These are phyloP conservation scores for Rhinatrema bivittatum DNA, from an alignment of 2,797 vertebrate species.

Conservation along the genomic window DNA sequence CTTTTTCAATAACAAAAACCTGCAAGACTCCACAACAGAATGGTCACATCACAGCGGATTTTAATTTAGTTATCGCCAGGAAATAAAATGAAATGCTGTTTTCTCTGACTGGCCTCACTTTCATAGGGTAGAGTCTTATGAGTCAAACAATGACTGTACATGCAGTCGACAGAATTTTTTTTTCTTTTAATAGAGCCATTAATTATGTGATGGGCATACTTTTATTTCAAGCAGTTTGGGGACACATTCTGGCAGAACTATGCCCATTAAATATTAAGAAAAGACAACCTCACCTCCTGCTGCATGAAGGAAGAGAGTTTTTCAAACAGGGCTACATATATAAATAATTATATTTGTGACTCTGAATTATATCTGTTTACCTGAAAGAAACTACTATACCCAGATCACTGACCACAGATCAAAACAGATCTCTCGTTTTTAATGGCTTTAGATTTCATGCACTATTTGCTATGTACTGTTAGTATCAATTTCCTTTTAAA, in stretches of 20 bases:
- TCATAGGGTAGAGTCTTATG: too few species aligned
- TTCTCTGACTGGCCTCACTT: conserved; percentile 6
- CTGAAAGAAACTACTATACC: conserved; percentile 18
- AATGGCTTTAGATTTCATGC: conserved; percentile 16
- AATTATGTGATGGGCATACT: conserved; percentile 18
- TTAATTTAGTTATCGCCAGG: conserved; percentile 18
- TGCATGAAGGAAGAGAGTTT: conserved; percentile 14
- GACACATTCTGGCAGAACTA: background rate
- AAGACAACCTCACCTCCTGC: conserved; percentile 21
- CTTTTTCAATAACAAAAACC: conserved; percentile 14
- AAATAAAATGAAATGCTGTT: conserved; percentile 3
- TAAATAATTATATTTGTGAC: conserved; percentile 30
- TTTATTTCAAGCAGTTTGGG: conserved; percentile 14
- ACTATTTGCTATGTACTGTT: conserved; percentile 13
- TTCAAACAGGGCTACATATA: conserved; percentile 15
- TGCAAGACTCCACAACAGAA: conserved; percentile 1
- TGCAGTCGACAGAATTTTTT: too few species aligned
- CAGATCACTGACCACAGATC: too few species aligned
- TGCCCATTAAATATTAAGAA: conserved; percentile 32
- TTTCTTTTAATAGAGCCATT: conserved; percentile 25
- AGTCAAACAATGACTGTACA: too few species aligned
- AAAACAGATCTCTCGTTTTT: conserved; percentile 20
- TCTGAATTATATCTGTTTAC: conserved; percentile 17
- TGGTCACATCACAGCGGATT: conserved; percentile 15
- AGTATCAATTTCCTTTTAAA: conserved; percentile 6